Conservation (phyloP, 2,113 vertebrate genomes). For the Lamprotornis superbus region DNA sequence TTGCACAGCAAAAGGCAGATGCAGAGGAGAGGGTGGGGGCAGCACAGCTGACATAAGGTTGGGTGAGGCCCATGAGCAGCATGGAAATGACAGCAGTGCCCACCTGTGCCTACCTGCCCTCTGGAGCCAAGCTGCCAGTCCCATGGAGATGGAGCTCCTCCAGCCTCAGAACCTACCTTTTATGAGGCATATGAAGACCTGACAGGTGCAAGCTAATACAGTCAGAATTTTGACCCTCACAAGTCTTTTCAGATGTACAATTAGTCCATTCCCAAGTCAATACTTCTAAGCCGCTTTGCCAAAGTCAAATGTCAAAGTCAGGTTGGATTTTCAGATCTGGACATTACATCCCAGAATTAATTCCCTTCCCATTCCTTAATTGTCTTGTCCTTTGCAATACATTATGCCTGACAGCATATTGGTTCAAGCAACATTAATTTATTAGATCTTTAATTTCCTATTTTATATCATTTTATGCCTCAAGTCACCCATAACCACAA, state of each 20-base stretch:
- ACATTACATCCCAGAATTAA: background rate
- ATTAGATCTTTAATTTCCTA: conserved; percentile 34
- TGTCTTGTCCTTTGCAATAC: background rate
- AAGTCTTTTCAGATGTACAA: background rate
- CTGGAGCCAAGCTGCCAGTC: background rate
- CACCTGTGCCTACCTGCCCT: background rate
- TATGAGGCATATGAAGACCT: background rate
- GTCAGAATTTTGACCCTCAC: background rate
- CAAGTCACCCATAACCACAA: conserved; percentile 38
- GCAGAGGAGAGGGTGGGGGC: background rate
- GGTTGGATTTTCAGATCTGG: background rate
- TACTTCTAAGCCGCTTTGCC: background rate
- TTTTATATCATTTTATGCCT: conserved; percentile 12
- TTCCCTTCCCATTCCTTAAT: background rate
- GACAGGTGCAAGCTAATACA: background rate
- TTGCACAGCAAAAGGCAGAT: background rate
- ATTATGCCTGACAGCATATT: background rate
- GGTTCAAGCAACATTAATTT: conserved; percentile 37
- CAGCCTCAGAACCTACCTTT: background rate
- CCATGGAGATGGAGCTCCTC: background rate
- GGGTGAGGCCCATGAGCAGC: background rate
- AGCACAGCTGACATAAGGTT: fast-evolving
- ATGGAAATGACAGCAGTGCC: background rate
- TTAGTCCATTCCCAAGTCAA: background rate
- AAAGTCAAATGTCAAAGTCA: background rate